Conservation (phyloP, 2,113 vertebrate species). For the Cololabis saira region DNA sequence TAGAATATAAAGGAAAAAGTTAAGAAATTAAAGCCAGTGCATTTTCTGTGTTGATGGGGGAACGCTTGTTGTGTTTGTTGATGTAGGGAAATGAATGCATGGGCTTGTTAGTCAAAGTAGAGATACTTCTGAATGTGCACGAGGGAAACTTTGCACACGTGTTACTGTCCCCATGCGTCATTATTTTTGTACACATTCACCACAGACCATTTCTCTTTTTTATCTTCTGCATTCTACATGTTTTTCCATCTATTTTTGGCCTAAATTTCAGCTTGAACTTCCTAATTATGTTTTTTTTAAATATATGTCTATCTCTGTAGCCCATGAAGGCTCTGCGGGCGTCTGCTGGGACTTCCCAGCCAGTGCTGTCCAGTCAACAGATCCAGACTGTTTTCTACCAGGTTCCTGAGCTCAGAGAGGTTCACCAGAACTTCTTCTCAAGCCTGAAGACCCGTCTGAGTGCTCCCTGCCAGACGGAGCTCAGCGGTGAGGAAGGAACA, state of each 20-base stretch:
- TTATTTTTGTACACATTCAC: too few species aligned
- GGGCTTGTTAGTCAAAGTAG: too few species aligned
- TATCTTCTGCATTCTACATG: too few species aligned
- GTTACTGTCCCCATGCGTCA: too few species aligned
- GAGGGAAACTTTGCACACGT: too few species aligned
- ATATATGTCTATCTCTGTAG: constrained; percentile 35
- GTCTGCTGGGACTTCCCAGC: constrained; percentile 82
- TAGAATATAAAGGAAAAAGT: too few species aligned
- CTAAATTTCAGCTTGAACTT: not conserved
- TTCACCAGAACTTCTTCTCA: constrained; percentile 74
- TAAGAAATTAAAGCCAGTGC: too few species aligned
- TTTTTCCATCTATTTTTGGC: not conserved
- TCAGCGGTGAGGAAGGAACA: not conserved
- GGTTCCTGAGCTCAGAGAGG: constrained; percentile 78
- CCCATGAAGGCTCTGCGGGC: constrained; percentile 82
- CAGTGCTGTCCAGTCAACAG: constrained; percentile 75
- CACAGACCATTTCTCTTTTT: too few species aligned
- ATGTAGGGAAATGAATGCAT: too few species aligned
- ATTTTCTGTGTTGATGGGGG: too few species aligned
- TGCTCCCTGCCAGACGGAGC: constrained; percentile 4
- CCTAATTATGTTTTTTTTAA: rapidly evolving
- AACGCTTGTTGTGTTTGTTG: too few species aligned
- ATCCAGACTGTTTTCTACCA: constrained; percentile 82
- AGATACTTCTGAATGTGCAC: too few species aligned
- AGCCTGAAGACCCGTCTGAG: constrained; percentile 65